Evolutionary conservation across 2,113 vertebrate species (phyloP).

Genomic region (Phalacrocorax aristotelis): DNA sequence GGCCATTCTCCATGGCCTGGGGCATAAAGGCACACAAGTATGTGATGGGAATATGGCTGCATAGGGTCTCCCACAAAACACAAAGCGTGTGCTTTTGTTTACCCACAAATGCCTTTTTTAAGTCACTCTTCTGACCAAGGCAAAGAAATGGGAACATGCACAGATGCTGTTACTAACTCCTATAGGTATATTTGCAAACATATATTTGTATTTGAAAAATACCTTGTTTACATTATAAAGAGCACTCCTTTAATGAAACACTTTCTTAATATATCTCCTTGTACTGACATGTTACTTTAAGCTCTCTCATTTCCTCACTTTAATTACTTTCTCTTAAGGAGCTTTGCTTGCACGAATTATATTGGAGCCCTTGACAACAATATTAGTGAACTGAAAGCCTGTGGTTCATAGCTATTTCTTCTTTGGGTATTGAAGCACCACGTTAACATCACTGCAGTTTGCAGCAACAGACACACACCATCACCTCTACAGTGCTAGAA

Average conservation of each 20-base stretch:
- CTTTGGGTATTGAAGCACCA: neutral
- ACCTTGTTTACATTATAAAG: neutral
- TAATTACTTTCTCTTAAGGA: constrained; percentile 21
- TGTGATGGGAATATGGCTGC: neutral
- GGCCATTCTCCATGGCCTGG: neutral
- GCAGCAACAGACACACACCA: neutral
- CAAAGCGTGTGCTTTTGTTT: neutral
- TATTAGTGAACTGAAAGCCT: neutral
- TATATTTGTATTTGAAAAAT: neutral
- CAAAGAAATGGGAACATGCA: neutral
- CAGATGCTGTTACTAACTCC: neutral
- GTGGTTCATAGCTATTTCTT: neutral
- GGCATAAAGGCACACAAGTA: accelerated
- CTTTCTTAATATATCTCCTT: neutral
- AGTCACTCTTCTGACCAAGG: neutral
- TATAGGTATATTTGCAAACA: neutral
- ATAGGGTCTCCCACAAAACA: neutral
- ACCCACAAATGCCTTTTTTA: neutral
- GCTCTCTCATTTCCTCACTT: neutral
- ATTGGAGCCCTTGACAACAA: neutral
- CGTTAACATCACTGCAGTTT: neutral
- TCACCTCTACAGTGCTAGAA: neutral
- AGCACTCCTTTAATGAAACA: neutral
- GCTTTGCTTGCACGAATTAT: neutral
- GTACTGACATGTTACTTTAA: neutral